phyloP scores from a whole-genome alignment of 2,888 invertebrate genomes.

The Volucella inflata region DNA sequence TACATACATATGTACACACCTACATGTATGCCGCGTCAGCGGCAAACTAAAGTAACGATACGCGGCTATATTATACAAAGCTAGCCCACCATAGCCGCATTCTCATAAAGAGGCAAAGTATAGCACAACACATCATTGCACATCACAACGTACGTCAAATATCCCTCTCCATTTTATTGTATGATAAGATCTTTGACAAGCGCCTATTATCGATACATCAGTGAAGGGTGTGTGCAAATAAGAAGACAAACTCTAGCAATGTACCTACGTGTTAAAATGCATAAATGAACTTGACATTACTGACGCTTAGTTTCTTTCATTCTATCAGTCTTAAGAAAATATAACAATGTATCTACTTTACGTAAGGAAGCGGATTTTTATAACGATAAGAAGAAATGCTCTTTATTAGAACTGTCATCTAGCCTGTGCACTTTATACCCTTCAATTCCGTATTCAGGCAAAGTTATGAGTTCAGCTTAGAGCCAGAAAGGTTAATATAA shows the following conservation, averaged over 20 bases:
- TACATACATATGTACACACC: not conserved
- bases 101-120: constrained; percentile 3
- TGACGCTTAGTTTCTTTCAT: not conserved
- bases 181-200: constrained; percentile 44
- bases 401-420: too few species aligned
- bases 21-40: constrained; percentile 22
- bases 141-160: constrained; percentile 23
- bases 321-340: too few species aligned
- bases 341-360: too few species aligned
- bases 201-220: constrained; percentile 37
- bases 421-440: too few species aligned
- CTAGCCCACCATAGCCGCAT: constrained; percentile 36
- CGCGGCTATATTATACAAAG: constrained; percentile 7
- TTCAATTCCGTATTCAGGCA: too few species aligned
- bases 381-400: too few species aligned
- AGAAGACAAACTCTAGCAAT: too few species aligned
- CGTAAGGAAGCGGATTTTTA: too few species aligned
- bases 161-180: constrained; percentile 18
- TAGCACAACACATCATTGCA: not conserved
- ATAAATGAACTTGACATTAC: not conserved
- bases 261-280: not conserved
- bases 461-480: too few species aligned
- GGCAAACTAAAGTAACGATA: too few species aligned
- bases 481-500: too few species aligned
- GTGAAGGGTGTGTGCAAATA: too few species aligned